Evolutionary conservation across 2,797 vertebrate genomes (phyloP).

Genomic region (Sebastes hubbsi): DNA sequence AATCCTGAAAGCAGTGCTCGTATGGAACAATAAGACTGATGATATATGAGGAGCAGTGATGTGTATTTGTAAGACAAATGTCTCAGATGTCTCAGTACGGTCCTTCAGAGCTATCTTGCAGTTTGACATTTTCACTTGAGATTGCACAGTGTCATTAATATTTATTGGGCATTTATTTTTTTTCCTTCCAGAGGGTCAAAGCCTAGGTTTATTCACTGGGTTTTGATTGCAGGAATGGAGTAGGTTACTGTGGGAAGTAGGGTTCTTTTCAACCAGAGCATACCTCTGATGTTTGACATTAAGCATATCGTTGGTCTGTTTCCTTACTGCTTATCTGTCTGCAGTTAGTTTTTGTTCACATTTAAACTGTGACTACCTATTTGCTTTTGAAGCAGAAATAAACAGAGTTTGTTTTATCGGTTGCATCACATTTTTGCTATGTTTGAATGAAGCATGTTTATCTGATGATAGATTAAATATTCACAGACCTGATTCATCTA

Average conservation of each 20-base stretch:
- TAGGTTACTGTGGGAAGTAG: background rate
- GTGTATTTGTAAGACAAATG: background rate
- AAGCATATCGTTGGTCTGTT: background rate
- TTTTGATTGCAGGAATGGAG: background rate
- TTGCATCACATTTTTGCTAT: background rate
- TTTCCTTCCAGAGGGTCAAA: background rate
- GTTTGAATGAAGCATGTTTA: background rate
- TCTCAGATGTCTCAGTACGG: background rate
- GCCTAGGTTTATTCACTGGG: background rate
- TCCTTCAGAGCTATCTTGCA: conserved; percentile 10
- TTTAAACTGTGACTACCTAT: conserved; percentile 13
- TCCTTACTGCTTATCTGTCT: conserved; percentile 17
- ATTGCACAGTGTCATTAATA: conserved; percentile 1
- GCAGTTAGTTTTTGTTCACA: background rate
- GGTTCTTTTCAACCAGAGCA: background rate
- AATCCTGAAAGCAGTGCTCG: conserved; percentile 46
- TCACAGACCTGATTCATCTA: background rate
- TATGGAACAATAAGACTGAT: conserved; percentile 20
- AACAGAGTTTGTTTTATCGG: conserved; percentile 23
- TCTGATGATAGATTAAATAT: background rate
- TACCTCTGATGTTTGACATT: conserved; percentile 12
- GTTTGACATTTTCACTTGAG: conserved; percentile 28
- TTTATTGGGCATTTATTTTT: background rate
- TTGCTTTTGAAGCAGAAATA: conserved; percentile 34
- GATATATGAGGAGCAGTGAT: background rate